A percentile compares a stretch with the other conserved stretches of the same genome.
Conservation (phyloP, 2,888 invertebrate genomes). For the Pimpla rufipes region DNA sequence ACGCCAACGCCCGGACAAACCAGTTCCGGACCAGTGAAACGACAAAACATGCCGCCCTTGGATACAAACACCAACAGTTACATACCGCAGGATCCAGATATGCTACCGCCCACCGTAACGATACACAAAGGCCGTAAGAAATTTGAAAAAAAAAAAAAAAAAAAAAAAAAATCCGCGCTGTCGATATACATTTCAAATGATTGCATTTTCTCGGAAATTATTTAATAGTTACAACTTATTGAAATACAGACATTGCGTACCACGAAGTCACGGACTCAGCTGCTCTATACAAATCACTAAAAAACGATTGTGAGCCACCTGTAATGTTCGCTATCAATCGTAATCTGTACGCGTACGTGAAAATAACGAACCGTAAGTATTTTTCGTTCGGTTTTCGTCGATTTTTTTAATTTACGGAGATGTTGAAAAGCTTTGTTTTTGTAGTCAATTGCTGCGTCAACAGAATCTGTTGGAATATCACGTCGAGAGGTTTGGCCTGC, state of each 20-base stretch:
- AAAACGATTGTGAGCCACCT: slow-evolving; percentile 87
- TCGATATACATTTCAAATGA: too few species aligned
- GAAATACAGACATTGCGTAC: slow-evolving; percentile 86
- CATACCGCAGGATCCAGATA: slow-evolving; percentile 86
- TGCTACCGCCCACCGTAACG: slow-evolving; percentile 87
- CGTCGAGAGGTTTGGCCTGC: slow-evolving; percentile 91
- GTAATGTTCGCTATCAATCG: slow-evolving; percentile 91
- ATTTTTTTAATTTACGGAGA: not conserved
- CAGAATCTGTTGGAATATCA: slow-evolving; percentile 91
- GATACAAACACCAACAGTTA: slow-evolving; percentile 87
- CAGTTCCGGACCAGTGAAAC: slow-evolving; percentile 74
- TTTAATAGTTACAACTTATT: slow-evolving; percentile 48
- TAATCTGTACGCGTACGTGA: slow-evolving; percentile 91
- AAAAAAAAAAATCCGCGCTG: too few species aligned
- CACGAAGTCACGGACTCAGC: slow-evolving; percentile 87
- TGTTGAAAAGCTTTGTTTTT: slow-evolving; percentile 65
- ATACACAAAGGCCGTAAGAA: slow-evolving; percentile 86
- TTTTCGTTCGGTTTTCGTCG: not conserved
- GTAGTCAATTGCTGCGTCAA: slow-evolving; percentile 92
- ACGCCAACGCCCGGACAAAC: slow-evolving; percentile 80
- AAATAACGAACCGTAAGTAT: slow-evolving; percentile 91
- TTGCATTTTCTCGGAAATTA: not conserved
- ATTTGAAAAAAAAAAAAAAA: too few species aligned
- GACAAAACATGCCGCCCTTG: slow-evolving; percentile 84
- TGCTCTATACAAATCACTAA: slow-evolving; percentile 87